Percentiles rank a stretch among this genome's conserved stretches.
These are phyloP conservation scores for Athene noctua DNA, from an alignment of 2,113 vertebrate genomes.

Conservation along the genomic window DNA sequence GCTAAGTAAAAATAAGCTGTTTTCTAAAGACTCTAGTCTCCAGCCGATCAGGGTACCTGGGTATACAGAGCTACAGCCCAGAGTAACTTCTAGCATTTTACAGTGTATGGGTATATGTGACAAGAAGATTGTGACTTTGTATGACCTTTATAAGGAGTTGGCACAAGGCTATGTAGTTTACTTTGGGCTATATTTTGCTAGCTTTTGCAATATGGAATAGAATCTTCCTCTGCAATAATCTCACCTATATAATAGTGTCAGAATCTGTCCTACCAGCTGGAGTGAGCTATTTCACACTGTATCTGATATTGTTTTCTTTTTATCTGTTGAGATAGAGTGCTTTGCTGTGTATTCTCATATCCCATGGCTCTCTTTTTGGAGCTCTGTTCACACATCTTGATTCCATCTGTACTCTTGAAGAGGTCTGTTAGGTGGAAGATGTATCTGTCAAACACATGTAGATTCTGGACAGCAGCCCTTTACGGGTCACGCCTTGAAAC, in stretches of 20 bases:
- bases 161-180: neutral
- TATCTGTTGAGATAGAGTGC: neutral
- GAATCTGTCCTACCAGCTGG: conserved; percentile 23
- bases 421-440: conserved; percentile 30
- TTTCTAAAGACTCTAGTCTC: neutral
- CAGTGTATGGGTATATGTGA: neutral
- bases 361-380: conserved; percentile 27
- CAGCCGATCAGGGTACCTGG: neutral
- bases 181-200: neutral
- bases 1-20: neutral
- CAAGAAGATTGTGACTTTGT: neutral
- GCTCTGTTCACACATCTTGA: conserved; percentile 65
- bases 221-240: neutral
- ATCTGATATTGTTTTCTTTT: conserved; percentile 48
- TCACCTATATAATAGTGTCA: conserved; percentile 1
- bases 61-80: neutral
- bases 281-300: neutral
- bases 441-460: conserved; percentile 64
- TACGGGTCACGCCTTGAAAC: conserved; percentile 63
- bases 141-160: neutral
- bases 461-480: conserved; percentile 48
- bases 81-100: neutral
- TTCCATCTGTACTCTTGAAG: conserved; percentile 59
- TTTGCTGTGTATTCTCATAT: conserved; percentile 20
- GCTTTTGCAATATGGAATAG: neutral